phyloP scores from a whole-genome alignment of 2,888 invertebrate genomes.

The Empis stercorea region DNA sequence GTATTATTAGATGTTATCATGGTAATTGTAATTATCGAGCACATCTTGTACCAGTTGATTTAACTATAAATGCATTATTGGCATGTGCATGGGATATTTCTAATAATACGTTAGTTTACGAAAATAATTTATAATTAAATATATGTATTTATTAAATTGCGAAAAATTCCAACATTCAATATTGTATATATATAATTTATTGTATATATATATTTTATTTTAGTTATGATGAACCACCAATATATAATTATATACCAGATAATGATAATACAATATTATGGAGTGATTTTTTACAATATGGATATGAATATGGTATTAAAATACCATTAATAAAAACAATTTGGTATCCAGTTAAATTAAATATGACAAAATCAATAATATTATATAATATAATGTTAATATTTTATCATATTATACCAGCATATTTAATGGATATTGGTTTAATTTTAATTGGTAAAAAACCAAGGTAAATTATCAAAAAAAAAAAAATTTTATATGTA shows the following conservation, averaged over 20 bases:
- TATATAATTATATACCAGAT: slow-evolving; percentile 81
- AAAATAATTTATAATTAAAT: too few relatives aligned
- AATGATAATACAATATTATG: slow-evolving; percentile 67
- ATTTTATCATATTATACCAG: slow-evolving; percentile 51
- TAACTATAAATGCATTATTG: slow-evolving; percentile 37
- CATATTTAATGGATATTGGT: slow-evolving; percentile 44
- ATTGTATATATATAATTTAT: not conserved
- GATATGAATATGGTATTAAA: slow-evolving; percentile 38
- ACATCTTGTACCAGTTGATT: slow-evolving; percentile 36
- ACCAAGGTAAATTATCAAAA: slow-evolving; percentile 33
- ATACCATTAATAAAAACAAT: slow-evolving; percentile 51
- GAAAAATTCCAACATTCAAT: too few relatives aligned
- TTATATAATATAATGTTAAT: slow-evolving; percentile 36
- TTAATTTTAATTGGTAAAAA: slow-evolving; percentile 41
- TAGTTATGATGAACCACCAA: slow-evolving; percentile 37
- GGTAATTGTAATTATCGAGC: slow-evolving; percentile 30
- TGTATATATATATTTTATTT: not conserved
- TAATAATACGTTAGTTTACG: not conserved
- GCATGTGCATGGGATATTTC: slow-evolving; percentile 35
- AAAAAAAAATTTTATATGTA: not conserved
- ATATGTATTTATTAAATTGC: too few relatives aligned
- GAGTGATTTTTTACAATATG: slow-evolving; percentile 48
- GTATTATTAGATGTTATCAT: slow-evolving; percentile 34
- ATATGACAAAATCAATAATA: slow-evolving; percentile 36
- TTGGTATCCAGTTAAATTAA: slow-evolving; percentile 51